Base-by-base conservation (phyloP, 2,888 invertebrate species). In the Drosophila kuntzei region DNA sequence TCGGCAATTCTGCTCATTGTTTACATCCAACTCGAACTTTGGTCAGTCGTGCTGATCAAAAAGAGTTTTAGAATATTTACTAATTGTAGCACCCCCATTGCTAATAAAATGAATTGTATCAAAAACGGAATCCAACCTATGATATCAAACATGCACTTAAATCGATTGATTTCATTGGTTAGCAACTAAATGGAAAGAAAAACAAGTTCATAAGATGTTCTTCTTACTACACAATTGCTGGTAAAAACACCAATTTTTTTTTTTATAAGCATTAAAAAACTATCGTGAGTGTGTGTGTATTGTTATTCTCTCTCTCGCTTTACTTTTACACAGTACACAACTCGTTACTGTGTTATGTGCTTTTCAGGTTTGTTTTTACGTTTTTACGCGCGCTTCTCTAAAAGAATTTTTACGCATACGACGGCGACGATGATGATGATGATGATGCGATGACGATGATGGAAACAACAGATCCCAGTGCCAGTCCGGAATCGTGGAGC, bases 371-470 rank as follows among this genome's bases (percentile, higher is more conserved):
- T 74, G 55, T 60, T 85, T 80, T 77, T 80, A 73, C 58, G 74
- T 62, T 85, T 81, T 80, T 82, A 87, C 88, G 82, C 82, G 65
- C 79, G 62, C 51, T 67, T 37, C 53, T 62, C 65, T 22, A 59
- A 64, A 79, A 69, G 83, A 88, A 86, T 88, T 82, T 87, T 75
- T 88, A 86, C 86, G 83, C 87, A 86, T 57, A 46, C 59, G 64
- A 37, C 29, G 58, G 20, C 76, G 37, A 51, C 60, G 58, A 39
- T 14, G 25, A 49, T 41, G 53, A 44, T 36, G 53, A 18, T 37
- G 54, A 51, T 60, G 51, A 36, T 49, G 53, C 55, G 51, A 36
- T 49, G 53, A 29, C 53, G 61, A 22, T 63, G 53, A 58, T 59
- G 79, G 69, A 75, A 74, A 75, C 62, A 74, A 79, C 74, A 67